phyloP scores from a whole-genome alignment of 2,797 vertebrate genomes.

The Enteromius viviparus region DNA sequence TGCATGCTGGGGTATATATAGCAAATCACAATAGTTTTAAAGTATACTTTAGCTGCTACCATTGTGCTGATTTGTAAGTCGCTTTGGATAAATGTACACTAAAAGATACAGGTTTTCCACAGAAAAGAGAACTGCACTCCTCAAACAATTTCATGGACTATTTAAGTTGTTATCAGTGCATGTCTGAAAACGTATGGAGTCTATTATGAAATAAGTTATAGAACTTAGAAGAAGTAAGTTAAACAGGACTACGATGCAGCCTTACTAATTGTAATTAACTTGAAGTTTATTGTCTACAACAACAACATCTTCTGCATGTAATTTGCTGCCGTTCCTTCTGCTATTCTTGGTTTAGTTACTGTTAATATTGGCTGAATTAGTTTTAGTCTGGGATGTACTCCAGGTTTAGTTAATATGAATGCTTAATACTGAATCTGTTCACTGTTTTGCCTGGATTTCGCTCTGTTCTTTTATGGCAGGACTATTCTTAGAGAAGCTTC shows the following conservation, averaged over 20 bases:
- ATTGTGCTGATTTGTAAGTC: neutral
- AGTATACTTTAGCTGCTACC: neutral
- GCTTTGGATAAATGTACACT: neutral
- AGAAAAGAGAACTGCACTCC: neutral
- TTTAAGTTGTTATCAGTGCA: neutral
- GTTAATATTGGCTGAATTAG: constrained; percentile 22
- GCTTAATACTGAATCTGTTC: constrained; percentile 6
- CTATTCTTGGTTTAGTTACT: constrained; percentile 14
- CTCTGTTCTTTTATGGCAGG: constrained; percentile 36
- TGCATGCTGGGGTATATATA: neutral
- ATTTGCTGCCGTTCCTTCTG: constrained; percentile 18
- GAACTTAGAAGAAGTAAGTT: neutral
- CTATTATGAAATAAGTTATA: neutral
- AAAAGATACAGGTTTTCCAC: neutral
- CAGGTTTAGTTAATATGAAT: constrained; percentile 20
- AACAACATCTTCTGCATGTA: neutral
- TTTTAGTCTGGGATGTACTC: neutral
- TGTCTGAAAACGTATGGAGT: constrained; percentile 1
- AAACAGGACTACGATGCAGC: constrained; percentile 22
- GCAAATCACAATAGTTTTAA: neutral
- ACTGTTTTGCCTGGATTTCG: neutral
- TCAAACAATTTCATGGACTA: too few relatives aligned
- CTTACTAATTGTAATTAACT: neutral
- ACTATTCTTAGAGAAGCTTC: constrained; percentile 13
- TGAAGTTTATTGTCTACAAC: neutral